phyloP scores from a whole-genome alignment of 2,113 vertebrate genomes.

The Toxotes jaculatrix region DNA sequence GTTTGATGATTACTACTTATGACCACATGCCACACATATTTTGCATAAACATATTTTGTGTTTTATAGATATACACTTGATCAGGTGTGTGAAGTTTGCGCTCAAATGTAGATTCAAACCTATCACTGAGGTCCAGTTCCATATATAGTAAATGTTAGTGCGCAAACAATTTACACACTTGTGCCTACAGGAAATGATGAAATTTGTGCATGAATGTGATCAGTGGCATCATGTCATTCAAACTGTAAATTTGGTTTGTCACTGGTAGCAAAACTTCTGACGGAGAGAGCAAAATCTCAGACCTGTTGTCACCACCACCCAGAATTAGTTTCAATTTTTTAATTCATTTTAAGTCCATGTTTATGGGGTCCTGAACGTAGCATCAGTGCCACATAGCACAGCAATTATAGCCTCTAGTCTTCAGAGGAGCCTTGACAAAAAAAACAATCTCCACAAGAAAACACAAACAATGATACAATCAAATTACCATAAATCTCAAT shows the following conservation, averaged over 20 bases:
- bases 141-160: not conserved
- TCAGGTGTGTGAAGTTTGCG: not conserved
- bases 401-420: not conserved
- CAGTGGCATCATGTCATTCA: not conserved
- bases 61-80: too few species aligned
- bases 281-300: not conserved
- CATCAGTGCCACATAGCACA: not conserved
- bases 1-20: constrained; percentile 28
- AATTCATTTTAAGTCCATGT: not conserved
- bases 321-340: not conserved
- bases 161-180: not conserved
- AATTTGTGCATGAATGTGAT: not conserved
- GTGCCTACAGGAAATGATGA: not conserved
- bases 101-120: not conserved
- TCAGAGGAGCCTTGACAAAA: not conserved
- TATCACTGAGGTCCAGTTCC: not conserved
- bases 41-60: not conserved
- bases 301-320: not conserved
- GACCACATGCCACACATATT: not conserved
- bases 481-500: not conserved
- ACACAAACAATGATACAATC: not conserved
- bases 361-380: not conserved
- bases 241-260: not conserved
- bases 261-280: not conserved
- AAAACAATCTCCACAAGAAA: not conserved